Evolutionary conservation across 2,888 invertebrate species (phyloP), one percentile per base, ranked within the genome.

Genomic region (Orgyia antiqua): DNA sequence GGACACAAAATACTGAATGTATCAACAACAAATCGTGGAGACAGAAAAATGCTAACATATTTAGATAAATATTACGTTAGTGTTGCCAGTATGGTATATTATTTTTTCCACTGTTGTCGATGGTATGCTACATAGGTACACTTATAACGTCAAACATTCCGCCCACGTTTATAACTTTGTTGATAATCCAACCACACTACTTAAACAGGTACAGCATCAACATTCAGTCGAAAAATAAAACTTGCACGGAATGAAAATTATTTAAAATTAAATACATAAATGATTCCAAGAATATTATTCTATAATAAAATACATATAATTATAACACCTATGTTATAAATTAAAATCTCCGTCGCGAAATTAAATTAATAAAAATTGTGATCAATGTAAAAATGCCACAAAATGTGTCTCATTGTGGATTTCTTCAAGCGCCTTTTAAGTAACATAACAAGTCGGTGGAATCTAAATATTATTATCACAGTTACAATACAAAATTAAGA

Each of bases 401-500:
- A 42, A 53, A 57, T 43, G 57, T 48, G 38, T 50, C 68, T 75
- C 83, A 75, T 44, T 68, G 53, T 76, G 63, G 80, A 86, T 80
- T 80, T 78, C 83, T 79, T 80, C 80, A 76, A 72, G 60, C 51
- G 55, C 58, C 59, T 64, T 68, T 15, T 63, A 67, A 65, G 68
- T 72, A 68, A 71, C 71, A 76, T 71, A 74, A 52, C 51, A 52
- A 77, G 68, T 82, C 80, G 80, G 80, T 82, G 83, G 83, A 79
- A 71, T 78, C 73, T 82, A 79, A 78, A 75, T 74, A 36, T 79
- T 79, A 83, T 71, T 82, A 83, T 83, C 83, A 83, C 83, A 83
- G 84, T 82, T 83, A 77, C 75, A 82, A 80, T 82, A 83, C 76
- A 78, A 73, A 71, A 70, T 66, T 70, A 71, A 59, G 76, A 74